Percentiles rank a stretch among this genome's conserved stretches.
Conservation (phyloP, 2,888 invertebrate species). For the Lepas anatifera region DNA sequence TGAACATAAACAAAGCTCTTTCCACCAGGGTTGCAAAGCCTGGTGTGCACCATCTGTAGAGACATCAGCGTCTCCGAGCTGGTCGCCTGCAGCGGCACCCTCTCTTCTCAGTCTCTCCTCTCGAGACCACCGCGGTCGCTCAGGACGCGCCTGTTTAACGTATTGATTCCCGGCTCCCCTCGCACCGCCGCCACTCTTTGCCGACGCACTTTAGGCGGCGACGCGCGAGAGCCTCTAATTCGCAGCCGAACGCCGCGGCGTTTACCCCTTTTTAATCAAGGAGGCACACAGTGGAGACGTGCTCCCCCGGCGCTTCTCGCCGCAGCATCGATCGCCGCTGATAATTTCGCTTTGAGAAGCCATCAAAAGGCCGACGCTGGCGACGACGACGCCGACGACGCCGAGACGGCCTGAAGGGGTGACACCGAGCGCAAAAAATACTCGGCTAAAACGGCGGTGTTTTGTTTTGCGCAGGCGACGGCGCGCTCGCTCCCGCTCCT, state of each 20-base stretch:
- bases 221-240: constrained; percentile 1
- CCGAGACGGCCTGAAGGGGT: background rate
- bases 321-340: background rate
- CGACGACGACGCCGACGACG: background rate
- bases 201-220: background rate
- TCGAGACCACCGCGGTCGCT: background rate
- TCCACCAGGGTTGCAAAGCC: too few species aligned
- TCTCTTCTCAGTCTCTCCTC: too few species aligned
- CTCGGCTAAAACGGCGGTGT: background rate
- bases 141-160: constrained; percentile 1
- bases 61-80: too few species aligned
- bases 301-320: background rate
- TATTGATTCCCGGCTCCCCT: background rate
- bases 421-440: background rate
- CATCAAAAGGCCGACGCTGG: constrained; percentile 3
- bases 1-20: too few species aligned
- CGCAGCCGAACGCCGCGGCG: constrained; percentile 3
- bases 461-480: background rate
- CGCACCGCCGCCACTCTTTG: background rate
- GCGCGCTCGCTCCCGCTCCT: background rate
- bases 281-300: constrained; percentile 6
- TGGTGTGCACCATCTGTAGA: too few species aligned
- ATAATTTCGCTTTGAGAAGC: constrained; percentile 5
- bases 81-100: too few species aligned
- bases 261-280: constrained; percentile 11